Conservation (phyloP, 1,140 invertebrate genomes). For the Subanguina moxae region DNA sequence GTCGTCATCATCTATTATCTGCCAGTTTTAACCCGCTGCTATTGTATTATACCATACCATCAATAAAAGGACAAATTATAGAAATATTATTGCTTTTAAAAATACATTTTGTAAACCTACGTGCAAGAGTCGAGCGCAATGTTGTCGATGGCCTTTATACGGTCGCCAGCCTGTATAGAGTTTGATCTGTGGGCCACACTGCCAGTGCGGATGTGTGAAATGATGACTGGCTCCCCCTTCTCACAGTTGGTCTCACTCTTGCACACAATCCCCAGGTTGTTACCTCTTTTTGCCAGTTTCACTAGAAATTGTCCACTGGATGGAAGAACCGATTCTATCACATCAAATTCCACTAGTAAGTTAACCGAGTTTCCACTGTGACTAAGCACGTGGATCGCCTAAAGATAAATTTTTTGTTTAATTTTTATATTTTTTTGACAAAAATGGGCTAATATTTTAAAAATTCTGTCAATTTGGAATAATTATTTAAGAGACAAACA, state of each 20-base stretch:
- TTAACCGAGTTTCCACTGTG: conserved; percentile 60
- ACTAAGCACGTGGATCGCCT: conserved; percentile 58
- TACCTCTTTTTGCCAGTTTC: conserved; percentile 73
- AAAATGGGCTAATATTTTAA: no score
- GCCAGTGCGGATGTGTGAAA: conserved; percentile 79
- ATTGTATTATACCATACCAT: no score
- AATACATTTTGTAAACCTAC: no score
- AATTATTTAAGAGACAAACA: neutral
- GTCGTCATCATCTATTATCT: no score
- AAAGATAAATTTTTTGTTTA: no score
- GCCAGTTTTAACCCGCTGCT: no score
- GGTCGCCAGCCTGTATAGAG: conserved; percentile 78
- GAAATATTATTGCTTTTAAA: no score
- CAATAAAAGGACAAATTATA: no score
- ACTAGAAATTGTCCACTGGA: conserved; percentile 83
- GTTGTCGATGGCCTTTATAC: conserved; percentile 79
- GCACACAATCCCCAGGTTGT: conserved; percentile 79
- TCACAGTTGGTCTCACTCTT: conserved; percentile 66
- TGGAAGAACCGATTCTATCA: conserved; percentile 83
- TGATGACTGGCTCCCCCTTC: conserved; percentile 69
- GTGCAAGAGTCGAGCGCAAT: conserved; percentile 71
- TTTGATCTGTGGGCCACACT: conserved; percentile 79
- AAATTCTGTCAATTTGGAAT: neutral
- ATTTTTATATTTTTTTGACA: no score
- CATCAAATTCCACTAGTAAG: conserved; percentile 79